Conservation (phyloP, 2,797 vertebrate species). For the Chiroxiphia lanceolata region DNA sequence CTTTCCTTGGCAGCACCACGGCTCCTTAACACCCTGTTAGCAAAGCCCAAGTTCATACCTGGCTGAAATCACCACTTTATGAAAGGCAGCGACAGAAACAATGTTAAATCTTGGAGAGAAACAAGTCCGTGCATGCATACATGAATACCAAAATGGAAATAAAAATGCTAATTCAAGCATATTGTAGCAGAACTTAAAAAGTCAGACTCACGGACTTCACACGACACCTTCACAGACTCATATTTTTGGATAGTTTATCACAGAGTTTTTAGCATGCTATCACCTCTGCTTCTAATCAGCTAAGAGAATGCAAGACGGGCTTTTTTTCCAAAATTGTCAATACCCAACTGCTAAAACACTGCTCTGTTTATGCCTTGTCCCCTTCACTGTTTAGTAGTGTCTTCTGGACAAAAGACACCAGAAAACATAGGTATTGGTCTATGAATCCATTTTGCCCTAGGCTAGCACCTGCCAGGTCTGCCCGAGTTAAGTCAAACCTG, state of each 20-base stretch:
- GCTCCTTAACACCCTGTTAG: not conserved
- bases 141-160: not conserved
- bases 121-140: not conserved
- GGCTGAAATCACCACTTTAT: not conserved
- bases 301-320: not conserved
- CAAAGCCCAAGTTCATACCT: not conserved
- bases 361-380: not conserved
- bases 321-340: not conserved
- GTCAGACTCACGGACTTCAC: not conserved
- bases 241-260: not conserved
- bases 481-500: not conserved
- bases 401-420: not conserved
- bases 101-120: not conserved
- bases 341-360: not conserved
- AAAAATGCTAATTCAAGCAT: not conserved
- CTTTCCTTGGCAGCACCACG: not conserved
- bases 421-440: accelerated
- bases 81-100: not conserved
- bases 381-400: not conserved
- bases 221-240: not conserved
- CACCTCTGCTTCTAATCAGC: not conserved
- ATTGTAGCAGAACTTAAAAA: not conserved
- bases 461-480: not conserved
- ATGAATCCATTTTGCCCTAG: not conserved
- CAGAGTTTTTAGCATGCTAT: not conserved